Conservation (phyloP, 1,140 invertebrate genomes). For the Mamestra configurata region DNA sequence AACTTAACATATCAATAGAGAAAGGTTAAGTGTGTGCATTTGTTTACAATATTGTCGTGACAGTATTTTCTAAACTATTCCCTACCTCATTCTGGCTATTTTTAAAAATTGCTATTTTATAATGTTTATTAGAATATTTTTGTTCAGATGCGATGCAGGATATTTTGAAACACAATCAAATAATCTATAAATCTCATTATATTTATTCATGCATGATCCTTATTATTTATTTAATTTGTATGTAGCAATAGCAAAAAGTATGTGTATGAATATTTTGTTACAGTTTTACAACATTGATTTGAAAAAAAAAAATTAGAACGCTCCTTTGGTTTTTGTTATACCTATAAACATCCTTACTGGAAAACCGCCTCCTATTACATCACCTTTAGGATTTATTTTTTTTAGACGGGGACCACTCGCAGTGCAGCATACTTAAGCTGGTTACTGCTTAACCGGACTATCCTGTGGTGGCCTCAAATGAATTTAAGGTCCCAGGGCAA, state of each 20-base stretch:
- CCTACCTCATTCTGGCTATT: constrained; percentile 54
- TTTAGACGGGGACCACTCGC: too few species aligned
- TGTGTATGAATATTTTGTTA: background rate
- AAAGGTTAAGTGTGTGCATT: constrained; percentile 54
- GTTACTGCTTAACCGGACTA: too few species aligned
- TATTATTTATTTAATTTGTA: constrained; percentile 11
- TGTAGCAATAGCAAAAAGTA: background rate
- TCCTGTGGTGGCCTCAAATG: too few species aligned
- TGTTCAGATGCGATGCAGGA: background rate
- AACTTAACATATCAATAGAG: constrained; percentile 44
- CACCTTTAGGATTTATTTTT: too few species aligned
- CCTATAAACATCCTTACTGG: too few species aligned
- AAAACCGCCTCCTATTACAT: too few species aligned
- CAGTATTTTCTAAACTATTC: constrained; percentile 50
- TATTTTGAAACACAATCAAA: background rate
- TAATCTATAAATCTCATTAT: background rate
- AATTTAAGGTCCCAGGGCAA: too few species aligned
- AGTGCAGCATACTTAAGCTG: too few species aligned
- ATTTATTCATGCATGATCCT: background rate
- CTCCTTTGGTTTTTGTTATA: too few species aligned
- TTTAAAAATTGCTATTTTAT: constrained; percentile 18
- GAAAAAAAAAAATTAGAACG: background rate
- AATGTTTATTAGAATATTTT: background rate
- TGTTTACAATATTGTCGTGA: constrained; percentile 44
- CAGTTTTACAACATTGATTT: background rate